Base-by-base conservation (phyloP, 2,797 vertebrate genomes). In the Naso thynnoides region DNA sequence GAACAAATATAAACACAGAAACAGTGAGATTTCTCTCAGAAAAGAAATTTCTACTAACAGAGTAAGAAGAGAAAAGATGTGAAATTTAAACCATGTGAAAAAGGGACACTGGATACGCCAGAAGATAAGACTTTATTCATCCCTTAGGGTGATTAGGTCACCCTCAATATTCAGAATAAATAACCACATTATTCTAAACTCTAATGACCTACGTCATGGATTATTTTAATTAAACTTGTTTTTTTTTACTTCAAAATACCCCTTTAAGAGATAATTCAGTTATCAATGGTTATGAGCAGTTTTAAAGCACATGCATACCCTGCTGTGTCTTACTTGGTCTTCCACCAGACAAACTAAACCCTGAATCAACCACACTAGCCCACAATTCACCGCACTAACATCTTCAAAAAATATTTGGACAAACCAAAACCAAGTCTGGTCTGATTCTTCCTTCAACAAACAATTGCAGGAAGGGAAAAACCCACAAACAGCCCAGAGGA, bases 401-500 rank as follows among this genome's bases (percentile, higher is more conserved):
- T 70, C 45, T 69, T 79, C 41, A 71, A 63, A 21, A 80, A 64
- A 58, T 50, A 56, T 71, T 47, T 72, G 50, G 39, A 72, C 14
- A 31, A 77, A 65, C 23, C 57, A 60, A 82, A 85, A 83, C 73
- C 74, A 81, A 76, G 65, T 58, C 63, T 79, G 75, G 73, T 74
- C 47, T 58, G 63, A 27, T 57, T 67, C n/a, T 5, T 68, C 58
- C 55, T 42, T 57, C 1, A 29, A 59, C 24, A 79, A 83, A 72
- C 56, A 75, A 58, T 75, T 29, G 13, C 11, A 59, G 64, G n/a
- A 63, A 61, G 36, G 38, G 27, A 77, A 82, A 72, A 63, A 47
- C 13, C 71, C 64, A 63, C 52, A 76, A 54, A 69, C 54, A 70
- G 27, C 31, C 48, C 33, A 23, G 26, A 71, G 64, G 36, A 53